Base-by-base conservation (phyloP, 2,888 invertebrate genomes). In the Aspidiotus rigidus region DNA sequence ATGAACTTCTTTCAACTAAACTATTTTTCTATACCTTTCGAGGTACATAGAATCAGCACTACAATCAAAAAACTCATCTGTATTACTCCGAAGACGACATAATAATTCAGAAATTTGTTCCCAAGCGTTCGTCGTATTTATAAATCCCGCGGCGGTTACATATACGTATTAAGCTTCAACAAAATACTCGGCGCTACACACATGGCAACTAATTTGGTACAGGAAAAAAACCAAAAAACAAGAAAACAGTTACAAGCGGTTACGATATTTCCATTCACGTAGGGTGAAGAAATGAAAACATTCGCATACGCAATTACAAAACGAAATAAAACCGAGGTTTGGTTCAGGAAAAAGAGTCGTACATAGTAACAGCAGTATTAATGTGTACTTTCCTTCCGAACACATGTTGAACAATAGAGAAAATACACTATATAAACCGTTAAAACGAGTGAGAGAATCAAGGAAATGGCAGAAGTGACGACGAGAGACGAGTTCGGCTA, bases 251-350 rank as follows among this genome's bases (percentile, higher is more conserved):
- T 59, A 59, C 59, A 39, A 7, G 59, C 59, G 59, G 39, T 59
- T 59, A 10, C 28, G 56, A 15, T 56, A 59, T 59, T 59, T 59
- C 28, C 59, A 59, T 28, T 59, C 39, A 10, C 8, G 28, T 13
- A 28, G 28, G 55, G 40, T 49, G 59, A 66, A 66, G 66, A 66
- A 66, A 66, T 66, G 57, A 57, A 66, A 66, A 66, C 66, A 60
- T 66, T 66, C 59, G 66, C 59, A 56, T 42, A 41, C 13, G 49
- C 49, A 44, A 62, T 41, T 54, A 64, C 54, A 64, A n/a, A 55
- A 40, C 42, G 16, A n/a, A 28, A 39, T n/a, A 17, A 60, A 62
- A 15, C 16, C 49, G 16, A 16, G 16, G 13, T 3, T 17, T 9
- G 8, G 57, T 17, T 16, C 17, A 17, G 64, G 15, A 56, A 64